Evolutionary conservation across 2,888 invertebrate species (phyloP), one percentile per base, ranked within the genome.

Genomic region (Gandaritis pyraliata): DNA sequence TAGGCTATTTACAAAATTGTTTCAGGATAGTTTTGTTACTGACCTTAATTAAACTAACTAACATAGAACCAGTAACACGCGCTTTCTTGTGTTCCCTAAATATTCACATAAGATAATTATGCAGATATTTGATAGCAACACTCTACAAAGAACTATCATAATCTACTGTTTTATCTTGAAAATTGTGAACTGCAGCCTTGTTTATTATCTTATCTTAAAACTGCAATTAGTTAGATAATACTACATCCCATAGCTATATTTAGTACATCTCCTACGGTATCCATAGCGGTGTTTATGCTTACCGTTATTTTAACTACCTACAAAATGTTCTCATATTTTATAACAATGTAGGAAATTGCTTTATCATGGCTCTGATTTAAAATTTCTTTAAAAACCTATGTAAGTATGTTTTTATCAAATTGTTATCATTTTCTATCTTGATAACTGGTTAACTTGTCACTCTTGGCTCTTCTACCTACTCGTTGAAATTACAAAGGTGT

Each of bases 221-320:
- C 71, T 73, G 81, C 75, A 78, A 74, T 77, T 81, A 76, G 66
- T 70, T 67, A 8, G 30, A 30, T n/a, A n/a, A 33, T 73, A 73
- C 69, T 78, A 77, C 76, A 76, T 71, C 74, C 71, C 71, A 74
- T 76, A 51, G 72, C 79, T 73, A 77, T 80, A 85, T 86, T 88
- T 80, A 8, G 80, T 83, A 79, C 80, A 75, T 78, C 77, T 73
- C 81, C 79, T 85, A 89, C 89, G 88, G 90, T 89, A 89, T 86
- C 81, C 73, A 83, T 87, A 88, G 86, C 89, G 87, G 88, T 86
- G 80, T 80, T 43, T 47, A n/a, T 16, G 75, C 66, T 58, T 74
- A 82, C 90, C 85, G 90, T 88, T 89, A 88, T 78, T 78, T 81
- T 86, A 83, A 85, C 85, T 85, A 83, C 79, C 68, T 61, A 68